Conservation (phyloP, 2,797 vertebrate genomes). For the Mareca penelope region DNA sequence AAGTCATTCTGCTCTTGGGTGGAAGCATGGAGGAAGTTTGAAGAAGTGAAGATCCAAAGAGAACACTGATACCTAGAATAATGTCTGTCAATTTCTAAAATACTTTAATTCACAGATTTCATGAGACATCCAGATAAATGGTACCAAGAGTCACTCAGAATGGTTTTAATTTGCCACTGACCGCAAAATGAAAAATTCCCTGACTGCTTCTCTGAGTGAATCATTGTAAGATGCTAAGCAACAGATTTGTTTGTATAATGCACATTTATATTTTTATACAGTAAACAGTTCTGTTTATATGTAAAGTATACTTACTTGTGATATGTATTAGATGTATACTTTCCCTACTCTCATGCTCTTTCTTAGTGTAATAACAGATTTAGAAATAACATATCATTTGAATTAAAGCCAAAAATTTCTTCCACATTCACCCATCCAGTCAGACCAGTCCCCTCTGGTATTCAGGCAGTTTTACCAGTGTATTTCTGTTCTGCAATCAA, state of each 20-base stretch:
- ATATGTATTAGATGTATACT: neutral
- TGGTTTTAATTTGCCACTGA: accelerated
- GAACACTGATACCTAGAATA: neutral
- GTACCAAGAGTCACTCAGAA: neutral
- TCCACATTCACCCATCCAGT: neutral
- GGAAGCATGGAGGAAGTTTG: neutral
- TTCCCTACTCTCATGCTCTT: neutral
- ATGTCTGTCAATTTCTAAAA: neutral
- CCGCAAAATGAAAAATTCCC: neutral
- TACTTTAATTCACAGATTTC: neutral
- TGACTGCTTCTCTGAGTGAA: neutral
- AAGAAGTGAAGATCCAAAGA: neutral
- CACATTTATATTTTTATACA: neutral
- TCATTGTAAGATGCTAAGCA: neutral
- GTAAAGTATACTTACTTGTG: neutral
- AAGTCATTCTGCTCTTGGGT: accelerated
- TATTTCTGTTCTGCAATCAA: neutral
- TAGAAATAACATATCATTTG: neutral
- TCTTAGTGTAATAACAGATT: neutral
- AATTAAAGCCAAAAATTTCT: neutral
- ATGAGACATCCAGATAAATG: neutral
- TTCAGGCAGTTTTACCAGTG: neutral
- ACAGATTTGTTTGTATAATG: neutral
- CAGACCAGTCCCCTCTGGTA: neutral
- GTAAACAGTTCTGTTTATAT: neutral